These are phyloP conservation scores for Coilia nasus DNA, from an alignment of 2,797 vertebrate species.

Conservation along the genomic window DNA sequence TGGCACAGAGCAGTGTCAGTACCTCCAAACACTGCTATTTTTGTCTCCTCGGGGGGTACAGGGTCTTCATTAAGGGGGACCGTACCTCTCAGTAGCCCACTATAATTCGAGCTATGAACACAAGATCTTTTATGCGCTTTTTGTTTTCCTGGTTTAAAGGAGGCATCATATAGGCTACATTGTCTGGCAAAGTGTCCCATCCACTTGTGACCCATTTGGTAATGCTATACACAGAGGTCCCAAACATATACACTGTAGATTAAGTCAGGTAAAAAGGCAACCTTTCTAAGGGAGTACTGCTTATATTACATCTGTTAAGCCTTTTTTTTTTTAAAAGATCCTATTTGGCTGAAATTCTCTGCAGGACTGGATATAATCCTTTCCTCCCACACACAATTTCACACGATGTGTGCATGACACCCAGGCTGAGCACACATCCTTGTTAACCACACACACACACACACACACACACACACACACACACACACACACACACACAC, in stretches of 20 bases:
- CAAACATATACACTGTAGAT: background rate
- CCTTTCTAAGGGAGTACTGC: background rate
- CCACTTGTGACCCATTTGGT: background rate
- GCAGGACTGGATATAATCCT: slow-evolving; percentile 4
- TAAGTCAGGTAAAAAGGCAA: background rate
- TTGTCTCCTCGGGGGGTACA: too few relatives aligned
- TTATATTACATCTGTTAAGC: background rate
- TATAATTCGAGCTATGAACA: too few relatives aligned
- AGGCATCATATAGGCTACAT: too few relatives aligned
- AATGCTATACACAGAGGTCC: background rate
- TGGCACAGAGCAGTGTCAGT: too few relatives aligned
- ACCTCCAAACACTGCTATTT: too few relatives aligned
- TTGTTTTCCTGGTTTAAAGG: too few relatives aligned
- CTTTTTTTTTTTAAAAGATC: background rate
- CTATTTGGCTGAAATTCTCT: slow-evolving; percentile 1
- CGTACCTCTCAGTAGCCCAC: too few relatives aligned
- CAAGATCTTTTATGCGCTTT: too few relatives aligned
- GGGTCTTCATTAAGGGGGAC: too few relatives aligned
- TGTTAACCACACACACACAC: background rate
- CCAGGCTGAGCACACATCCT: slow-evolving; percentile 25
- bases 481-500: slow-evolving; percentile 27
- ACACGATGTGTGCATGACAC: slow-evolving; percentile 33
- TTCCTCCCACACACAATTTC: background rate
- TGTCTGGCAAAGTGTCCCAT: too few relatives aligned
- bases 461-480: background rate